Percentiles rank a stretch among this genome's conserved stretches.
Conservation (phyloP, 2,888 invertebrate genomes). For the Sminthurinus aureus region DNA sequence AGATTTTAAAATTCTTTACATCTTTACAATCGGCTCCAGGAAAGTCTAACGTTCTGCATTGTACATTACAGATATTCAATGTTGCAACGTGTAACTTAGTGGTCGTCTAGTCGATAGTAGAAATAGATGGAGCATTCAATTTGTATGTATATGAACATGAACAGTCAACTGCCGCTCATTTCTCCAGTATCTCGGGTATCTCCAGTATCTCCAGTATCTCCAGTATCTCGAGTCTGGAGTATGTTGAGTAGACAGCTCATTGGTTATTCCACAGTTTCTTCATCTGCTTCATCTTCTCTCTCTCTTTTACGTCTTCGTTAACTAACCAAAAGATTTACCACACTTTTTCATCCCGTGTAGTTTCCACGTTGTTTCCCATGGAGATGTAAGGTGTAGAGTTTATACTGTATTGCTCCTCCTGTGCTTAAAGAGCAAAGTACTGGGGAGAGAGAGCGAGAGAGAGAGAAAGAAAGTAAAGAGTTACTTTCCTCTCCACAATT, state of each 20-base stretch:
- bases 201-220: no score
- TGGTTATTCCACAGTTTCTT: slow-evolving; percentile 19
- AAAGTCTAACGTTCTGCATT: no score
- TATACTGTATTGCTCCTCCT: not conserved
- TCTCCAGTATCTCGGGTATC: no score
- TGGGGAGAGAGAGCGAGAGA: no score
- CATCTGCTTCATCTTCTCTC: not conserved
- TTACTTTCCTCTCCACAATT: not conserved
- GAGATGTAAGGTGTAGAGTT: not conserved
- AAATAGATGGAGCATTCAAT: no score
- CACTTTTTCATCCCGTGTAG: not conserved
- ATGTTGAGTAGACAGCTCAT: not conserved
- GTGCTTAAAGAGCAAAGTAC: not conserved
- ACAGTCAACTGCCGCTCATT: not conserved
- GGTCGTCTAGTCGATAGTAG: no score
- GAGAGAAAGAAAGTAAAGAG: no score
- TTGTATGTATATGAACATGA: not conserved
- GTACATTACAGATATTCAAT: no score
- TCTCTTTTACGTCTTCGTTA: not conserved
- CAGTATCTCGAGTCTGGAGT: no score
- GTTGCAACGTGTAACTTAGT: no score
- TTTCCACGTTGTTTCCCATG: not conserved
- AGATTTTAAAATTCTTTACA: no score
- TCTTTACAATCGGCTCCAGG: no score
- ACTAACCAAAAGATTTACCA: slow-evolving; percentile 20